Evolutionary conservation across 2,113 vertebrate genomes (phyloP).

Genomic region (Ovis canadensis): DNA sequence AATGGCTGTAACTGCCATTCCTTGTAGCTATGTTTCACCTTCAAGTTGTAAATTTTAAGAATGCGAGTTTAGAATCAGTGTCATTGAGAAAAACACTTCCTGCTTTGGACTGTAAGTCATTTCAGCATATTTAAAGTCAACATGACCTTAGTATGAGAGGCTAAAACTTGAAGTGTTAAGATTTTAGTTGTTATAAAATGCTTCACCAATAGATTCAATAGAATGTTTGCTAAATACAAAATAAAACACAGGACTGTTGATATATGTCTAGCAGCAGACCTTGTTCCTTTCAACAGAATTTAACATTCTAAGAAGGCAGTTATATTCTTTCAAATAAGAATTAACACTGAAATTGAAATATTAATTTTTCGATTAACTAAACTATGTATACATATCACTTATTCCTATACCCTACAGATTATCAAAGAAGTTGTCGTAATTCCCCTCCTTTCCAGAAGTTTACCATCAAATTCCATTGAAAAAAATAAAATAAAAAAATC

Average conservation of each 20-base stretch:
- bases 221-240: neutral
- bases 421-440: constrained; percentile 68
- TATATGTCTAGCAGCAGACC: neutral
- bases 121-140: neutral
- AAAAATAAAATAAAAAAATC: neutral
- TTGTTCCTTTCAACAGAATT: neutral
- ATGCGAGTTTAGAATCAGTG: neutral
- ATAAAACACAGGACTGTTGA: neutral
- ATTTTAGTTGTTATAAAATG: neutral
- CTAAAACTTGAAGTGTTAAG: neutral
- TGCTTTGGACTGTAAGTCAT: constrained; percentile 14
- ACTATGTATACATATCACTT: constrained; percentile 31
- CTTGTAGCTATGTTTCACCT: neutral
- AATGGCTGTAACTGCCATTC: neutral
- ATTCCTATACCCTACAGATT: neutral
- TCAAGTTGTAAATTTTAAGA: neutral
- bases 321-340: neutral
- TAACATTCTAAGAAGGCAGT: neutral
- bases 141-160: neutral
- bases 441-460: constrained; percentile 77
- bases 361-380: constrained; percentile 31
- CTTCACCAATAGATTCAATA: neutral
- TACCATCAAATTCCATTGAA: constrained; percentile 80
- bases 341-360: neutral
- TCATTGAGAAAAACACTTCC: neutral